phyloP scores from a whole-genome alignment of 2,888 invertebrate genomes.

The Troglohyphantes excavatus region DNA sequence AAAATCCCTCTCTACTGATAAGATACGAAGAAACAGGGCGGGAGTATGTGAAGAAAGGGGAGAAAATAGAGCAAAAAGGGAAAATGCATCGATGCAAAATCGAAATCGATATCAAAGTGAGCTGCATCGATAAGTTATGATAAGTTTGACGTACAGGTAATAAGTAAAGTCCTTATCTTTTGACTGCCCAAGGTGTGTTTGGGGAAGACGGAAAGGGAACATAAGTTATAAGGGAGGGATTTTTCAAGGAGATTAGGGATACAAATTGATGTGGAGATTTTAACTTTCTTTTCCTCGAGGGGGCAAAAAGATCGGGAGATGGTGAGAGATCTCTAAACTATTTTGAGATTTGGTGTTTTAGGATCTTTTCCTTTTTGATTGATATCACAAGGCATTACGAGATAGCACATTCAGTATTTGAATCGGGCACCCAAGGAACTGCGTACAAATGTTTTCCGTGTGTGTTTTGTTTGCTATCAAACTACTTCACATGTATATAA shows the following conservation, averaged over 20 bases:
- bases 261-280: slow-evolving; percentile 67
- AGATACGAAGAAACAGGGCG: slow-evolving; percentile 35
- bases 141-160: slow-evolving; percentile 63
- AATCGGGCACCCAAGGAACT: no score
- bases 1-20: slow-evolving; percentile 39
- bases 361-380: no score
- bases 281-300: slow-evolving; percentile 43
- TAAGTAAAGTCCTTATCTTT: slow-evolving; percentile 63
- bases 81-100: slow-evolving; percentile 59
- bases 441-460: no score
- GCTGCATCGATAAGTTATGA: slow-evolving; percentile 66
- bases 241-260: slow-evolving; percentile 49
- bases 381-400: no score
- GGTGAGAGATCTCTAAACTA: not conserved
- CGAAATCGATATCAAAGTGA: slow-evolving; percentile 62
- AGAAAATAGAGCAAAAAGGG: slow-evolving; percentile 34
- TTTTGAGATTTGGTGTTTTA: no score
- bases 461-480: no score
- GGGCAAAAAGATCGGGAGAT: not conserved
- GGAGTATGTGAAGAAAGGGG: slow-evolving; percentile 8
- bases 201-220: slow-evolving; percentile 36
- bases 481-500: no score
- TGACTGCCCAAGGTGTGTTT: slow-evolving; percentile 35
- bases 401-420: no score
- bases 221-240: slow-evolving; percentile 47